Evolutionary conservation across 1,140 invertebrate genomes (phyloP).

Genomic region (Rhyacophila brunnea): DNA sequence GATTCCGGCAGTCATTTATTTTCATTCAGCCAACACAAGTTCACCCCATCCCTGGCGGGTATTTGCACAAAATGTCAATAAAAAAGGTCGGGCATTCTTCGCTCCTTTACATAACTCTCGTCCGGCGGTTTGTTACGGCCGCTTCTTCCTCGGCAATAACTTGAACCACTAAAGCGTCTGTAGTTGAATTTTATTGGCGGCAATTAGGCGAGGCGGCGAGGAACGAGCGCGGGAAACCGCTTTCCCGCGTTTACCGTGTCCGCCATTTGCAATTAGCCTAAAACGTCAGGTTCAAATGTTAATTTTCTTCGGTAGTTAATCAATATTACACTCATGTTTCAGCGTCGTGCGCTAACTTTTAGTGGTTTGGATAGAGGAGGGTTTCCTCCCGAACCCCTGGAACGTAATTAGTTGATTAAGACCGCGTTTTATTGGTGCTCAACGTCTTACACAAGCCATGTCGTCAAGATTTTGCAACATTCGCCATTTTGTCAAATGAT

Average conservation of each 20-base stretch:
- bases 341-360: neutral
- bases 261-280: slow-evolving; percentile 34
- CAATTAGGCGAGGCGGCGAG: slow-evolving; percentile 31
- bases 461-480: too few relatives aligned
- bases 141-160: slow-evolving; percentile 14
- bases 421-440: neutral
- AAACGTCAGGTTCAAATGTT: slow-evolving; percentile 36
- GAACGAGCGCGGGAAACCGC: slow-evolving; percentile 19
- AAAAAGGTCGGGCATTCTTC: slow-evolving; percentile 31
- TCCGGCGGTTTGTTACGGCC: slow-evolving; percentile 7
- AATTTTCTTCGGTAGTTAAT: slow-evolving; percentile 33
- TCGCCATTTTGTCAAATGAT: too few relatives aligned
- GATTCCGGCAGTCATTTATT: slow-evolving; percentile 10
- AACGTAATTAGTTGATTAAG: slow-evolving; percentile 36
- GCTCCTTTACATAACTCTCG: slow-evolving; percentile 21
- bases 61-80: slow-evolving; percentile 35
- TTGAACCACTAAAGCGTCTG: slow-evolving; percentile 12
- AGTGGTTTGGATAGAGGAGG: slow-evolving; percentile 1
- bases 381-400: slow-evolving; percentile 6
- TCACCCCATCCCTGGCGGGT: slow-evolving; percentile 2
- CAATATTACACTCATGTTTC: slow-evolving; percentile 35
- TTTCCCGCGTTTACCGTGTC: neutral
- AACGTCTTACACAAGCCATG: neutral
- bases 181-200: slow-evolving; percentile 36
- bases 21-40: slow-evolving; percentile 7